Evolutionary conservation across 1,140 invertebrate species (phyloP).

Genomic region (Nephotettix cincticeps): DNA sequence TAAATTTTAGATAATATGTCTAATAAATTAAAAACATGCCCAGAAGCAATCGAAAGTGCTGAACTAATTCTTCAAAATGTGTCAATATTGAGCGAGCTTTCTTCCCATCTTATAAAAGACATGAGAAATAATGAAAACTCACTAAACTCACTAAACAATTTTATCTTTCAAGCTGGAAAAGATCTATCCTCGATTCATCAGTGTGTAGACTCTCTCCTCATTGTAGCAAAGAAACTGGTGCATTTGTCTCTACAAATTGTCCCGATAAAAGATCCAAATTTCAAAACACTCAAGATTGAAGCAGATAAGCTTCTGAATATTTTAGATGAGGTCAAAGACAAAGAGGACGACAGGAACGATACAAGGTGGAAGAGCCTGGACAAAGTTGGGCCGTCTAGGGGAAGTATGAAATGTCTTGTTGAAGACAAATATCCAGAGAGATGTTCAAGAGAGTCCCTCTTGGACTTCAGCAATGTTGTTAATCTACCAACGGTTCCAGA

Average conservation of each 20-base stretch:
- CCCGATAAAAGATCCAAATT: not conserved
- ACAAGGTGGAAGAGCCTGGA: no score
- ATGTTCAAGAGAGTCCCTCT: slow-evolving; percentile 6
- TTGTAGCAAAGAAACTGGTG: not conserved
- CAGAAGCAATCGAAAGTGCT: not conserved
- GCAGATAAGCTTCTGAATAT: not conserved
- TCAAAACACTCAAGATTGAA: not conserved
- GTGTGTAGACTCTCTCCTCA: not conserved
- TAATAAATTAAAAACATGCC: not conserved
- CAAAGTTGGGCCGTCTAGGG: no score
- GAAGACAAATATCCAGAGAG: not conserved
- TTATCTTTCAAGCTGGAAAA: not conserved
- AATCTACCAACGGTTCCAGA: not conserved
- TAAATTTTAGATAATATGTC: no score
- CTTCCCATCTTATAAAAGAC: not conserved
- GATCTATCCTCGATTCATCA: not conserved
- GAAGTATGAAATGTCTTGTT: not conserved
- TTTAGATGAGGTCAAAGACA: not conserved
- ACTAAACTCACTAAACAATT: not conserved
- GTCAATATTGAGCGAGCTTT: not conserved
- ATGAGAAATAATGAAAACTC: not conserved
- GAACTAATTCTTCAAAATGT: slow-evolving; percentile 2
- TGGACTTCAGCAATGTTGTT: not conserved
- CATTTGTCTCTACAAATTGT: not conserved
- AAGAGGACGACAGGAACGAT: not conserved